Evolutionary conservation across 2,888 invertebrate species (phyloP), one percentile per base, ranked within the genome.

Genomic region (Clostera curtula): DNA sequence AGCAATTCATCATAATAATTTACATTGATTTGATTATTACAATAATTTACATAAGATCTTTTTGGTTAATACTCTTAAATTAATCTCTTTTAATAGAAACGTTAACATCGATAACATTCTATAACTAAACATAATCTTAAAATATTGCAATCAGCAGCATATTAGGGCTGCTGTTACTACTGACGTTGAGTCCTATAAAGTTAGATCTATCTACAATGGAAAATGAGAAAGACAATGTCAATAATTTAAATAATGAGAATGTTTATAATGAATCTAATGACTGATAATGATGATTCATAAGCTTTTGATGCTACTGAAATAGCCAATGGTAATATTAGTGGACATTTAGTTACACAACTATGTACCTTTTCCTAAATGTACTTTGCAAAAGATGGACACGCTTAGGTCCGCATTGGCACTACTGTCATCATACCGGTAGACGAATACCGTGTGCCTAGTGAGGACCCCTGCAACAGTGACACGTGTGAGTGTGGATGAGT

Each of bases 331-430:
- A 10, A 31, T 23, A 43, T 52, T 52, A 58, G 50, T 49, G 33
- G 54, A 59, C 53, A 56, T 56, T 65, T 60, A 64, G 55, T 53
- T 37, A 40, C 23, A 35, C 40, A 49, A 49, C 25, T 44, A 50
- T 63, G 73, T 84, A 85, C 85, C 85, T 85, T 84, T 80, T 82
- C 85, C 85, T 84, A 85, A 72, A 77, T 82, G 77, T 61, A 85
- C 58, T 84, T 85, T 85, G 82, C 80, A 85, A 73, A 77, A 79
- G 71, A 85, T 64, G 68, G 83, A 83, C 56, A 85, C 73, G 66
- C 73, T 76, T 71, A 84, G 61, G 66, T 84, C 83, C 50, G 79
- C 72, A 65, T 74, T 72, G 62, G 73, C 70, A 70, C 62, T 79
- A 71, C 59, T 72, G 66, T 85, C 84, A 62, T 83, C 74, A 70